These are phyloP conservation scores for Ptilodon capucinus DNA, from an alignment of 2,888 invertebrate species.

Conservation along the genomic window DNA sequence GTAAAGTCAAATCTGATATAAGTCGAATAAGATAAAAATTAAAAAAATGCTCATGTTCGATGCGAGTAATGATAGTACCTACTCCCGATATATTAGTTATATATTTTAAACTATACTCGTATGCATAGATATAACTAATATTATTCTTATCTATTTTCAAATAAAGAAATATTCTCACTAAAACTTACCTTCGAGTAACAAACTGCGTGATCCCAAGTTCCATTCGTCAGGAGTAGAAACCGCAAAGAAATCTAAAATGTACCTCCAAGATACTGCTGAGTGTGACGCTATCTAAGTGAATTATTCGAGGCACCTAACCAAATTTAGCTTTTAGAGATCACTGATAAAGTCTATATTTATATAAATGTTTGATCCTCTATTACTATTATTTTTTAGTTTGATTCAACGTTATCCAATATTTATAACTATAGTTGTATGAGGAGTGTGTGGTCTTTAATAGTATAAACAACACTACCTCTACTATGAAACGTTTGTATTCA, in stretches of 20 bases:
- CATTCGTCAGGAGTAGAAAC: neutral
- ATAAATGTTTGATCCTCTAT: neutral
- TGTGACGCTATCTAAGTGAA: slow-evolving; percentile 2
- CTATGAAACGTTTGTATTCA: too few relatives aligned
- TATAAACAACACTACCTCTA: too few relatives aligned
- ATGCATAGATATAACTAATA: too few relatives aligned
- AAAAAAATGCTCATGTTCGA: too few relatives aligned
- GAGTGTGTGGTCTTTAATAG: too few relatives aligned
- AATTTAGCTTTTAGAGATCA: slow-evolving; percentile 1
- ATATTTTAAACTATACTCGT: too few relatives aligned
- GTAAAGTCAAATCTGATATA: too few relatives aligned
- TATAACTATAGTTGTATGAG: too few relatives aligned
- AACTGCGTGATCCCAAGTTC: neutral
- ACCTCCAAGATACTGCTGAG: slow-evolving; percentile 1
- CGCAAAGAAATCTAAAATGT: slow-evolving; percentile 1
- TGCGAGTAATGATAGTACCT: too few relatives aligned
- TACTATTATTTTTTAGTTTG: neutral
- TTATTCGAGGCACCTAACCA: neutral
- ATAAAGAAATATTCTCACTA: neutral
- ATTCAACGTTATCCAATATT: too few relatives aligned
- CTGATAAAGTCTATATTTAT: neutral
- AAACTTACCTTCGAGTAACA: neutral
- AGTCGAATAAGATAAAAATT: too few relatives aligned
- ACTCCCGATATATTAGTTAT: too few relatives aligned
- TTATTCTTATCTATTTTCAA: neutral